phyloP scores from a whole-genome alignment of 1,140 invertebrate species.

The fruit fly (Drosophila melanogaster) region Release_6_plus_ISO1_MT NC_004354.4:12116001-12116500 shows the following conservation, averaged over 20 bases:
- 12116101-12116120: slow-evolving; percentile 3
- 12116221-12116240: too few species aligned
- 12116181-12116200: too few species aligned
- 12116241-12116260: too few species aligned
- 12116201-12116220: too few species aligned
- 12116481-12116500: slow-evolving; percentile 68
- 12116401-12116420: slow-evolving; percentile 10
- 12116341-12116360: slow-evolving; percentile 35
- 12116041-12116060: slow-evolving; percentile 1
- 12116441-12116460: neutral
- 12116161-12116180: neutral
- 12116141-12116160: neutral
- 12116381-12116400: slow-evolving; percentile 34
- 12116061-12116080: slow-evolving; percentile 4
- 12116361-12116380: slow-evolving; percentile 56
- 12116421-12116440: too few species aligned
- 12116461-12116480: slow-evolving; percentile 6
- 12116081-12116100: slow-evolving; percentile 23
- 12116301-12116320: slow-evolving; percentile 9
- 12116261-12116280: too few species aligned
- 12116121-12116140: neutral
- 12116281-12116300: neutral
- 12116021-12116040: neutral
- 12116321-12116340: slow-evolving; percentile 1
- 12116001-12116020: slow-evolving; percentile 7